Evolutionary conservation across 1,140 invertebrate genomes (phyloP).

Genomic region (Arion vulgaris): DNA sequence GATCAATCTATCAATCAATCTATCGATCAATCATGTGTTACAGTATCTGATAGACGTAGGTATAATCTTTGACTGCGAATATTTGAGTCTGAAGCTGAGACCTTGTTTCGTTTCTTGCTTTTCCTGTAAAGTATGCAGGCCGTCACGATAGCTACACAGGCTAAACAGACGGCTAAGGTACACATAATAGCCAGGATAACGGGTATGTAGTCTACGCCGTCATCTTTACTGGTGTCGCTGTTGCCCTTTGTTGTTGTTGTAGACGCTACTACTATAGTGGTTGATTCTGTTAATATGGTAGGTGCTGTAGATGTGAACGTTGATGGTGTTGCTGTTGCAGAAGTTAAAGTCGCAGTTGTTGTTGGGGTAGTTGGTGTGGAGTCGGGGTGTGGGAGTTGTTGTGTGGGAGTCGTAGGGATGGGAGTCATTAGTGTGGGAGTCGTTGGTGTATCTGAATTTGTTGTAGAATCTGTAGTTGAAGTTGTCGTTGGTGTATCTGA

Average conservation of each 20-base stretch:
- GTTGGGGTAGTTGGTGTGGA: not conserved
- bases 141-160: not conserved
- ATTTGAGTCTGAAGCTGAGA: not conserved
- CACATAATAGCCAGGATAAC: not conserved
- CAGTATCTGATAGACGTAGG: not conserved
- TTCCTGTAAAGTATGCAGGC: conserved; percentile 8
- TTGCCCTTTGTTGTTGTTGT: conserved; percentile 7
- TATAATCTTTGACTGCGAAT: not conserved
- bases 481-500: not conserved
- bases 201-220: conserved; percentile 1
- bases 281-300: not conserved
- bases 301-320: not conserved
- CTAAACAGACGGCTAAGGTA: conserved; percentile 9
- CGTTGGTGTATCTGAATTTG: not conserved
- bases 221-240: conserved; percentile 6
- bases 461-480: not conserved
- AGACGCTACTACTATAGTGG: too few relatives aligned
- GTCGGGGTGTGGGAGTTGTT: not conserved
- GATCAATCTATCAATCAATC: too few relatives aligned
- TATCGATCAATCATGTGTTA: too few relatives aligned
- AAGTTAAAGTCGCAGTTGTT: not conserved
- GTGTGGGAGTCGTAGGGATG: not conserved
- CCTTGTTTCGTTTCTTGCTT: not conserved
- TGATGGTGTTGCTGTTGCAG: not conserved
- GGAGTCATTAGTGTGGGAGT: not conserved